These are phyloP conservation scores for Hydrocynus forskahlii DNA, from an alignment of 2,797 vertebrate genomes.

Conservation along the genomic window DNA sequence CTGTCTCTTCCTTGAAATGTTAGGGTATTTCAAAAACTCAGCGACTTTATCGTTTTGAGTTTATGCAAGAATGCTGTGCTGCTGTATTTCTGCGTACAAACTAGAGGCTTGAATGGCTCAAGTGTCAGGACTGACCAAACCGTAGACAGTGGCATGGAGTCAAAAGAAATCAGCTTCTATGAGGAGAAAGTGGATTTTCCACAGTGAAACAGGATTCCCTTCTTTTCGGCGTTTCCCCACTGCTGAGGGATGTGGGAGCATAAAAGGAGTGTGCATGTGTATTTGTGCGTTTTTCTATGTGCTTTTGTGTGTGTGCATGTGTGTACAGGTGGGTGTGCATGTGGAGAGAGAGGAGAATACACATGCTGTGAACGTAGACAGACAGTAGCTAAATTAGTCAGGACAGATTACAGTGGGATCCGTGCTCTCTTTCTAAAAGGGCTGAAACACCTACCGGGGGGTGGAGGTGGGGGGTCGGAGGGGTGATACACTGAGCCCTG, in stretches of 20 bases:
- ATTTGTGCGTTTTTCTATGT: slow-evolving; percentile 1
- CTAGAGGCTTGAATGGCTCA: slow-evolving; percentile 10
- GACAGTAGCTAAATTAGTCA: slow-evolving; percentile 57
- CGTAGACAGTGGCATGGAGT: slow-evolving; percentile 22
- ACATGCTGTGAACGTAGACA: slow-evolving; percentile 50
- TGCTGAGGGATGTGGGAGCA: slow-evolving; percentile 43
- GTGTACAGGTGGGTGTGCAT: slow-evolving; percentile 31
- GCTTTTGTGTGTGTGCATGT: slow-evolving; percentile 22
- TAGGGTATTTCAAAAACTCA: neutral
- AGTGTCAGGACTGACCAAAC: slow-evolving; percentile 5
- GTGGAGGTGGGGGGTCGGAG: slow-evolving; percentile 7
- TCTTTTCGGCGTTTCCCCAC: slow-evolving; percentile 39
- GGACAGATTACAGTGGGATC: slow-evolving; percentile 55
- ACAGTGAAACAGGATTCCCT: slow-evolving; percentile 57
- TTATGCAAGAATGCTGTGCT: neutral
- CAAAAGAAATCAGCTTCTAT: slow-evolving; percentile 22
- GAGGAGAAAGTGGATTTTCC: slow-evolving; percentile 52
- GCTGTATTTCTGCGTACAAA: slow-evolving; percentile 10
- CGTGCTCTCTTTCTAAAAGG: slow-evolving; percentile 39
- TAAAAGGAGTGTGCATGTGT: slow-evolving; percentile 36
- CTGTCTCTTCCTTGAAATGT: neutral
- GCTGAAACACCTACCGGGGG: slow-evolving; percentile 35
- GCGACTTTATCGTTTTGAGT: neutral
- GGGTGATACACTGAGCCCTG: slow-evolving; percentile 40
- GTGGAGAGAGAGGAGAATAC: slow-evolving; percentile 44